Conservation (phyloP, 2,797 vertebrate genomes). For the Crocodylus rhombifer region DNA sequence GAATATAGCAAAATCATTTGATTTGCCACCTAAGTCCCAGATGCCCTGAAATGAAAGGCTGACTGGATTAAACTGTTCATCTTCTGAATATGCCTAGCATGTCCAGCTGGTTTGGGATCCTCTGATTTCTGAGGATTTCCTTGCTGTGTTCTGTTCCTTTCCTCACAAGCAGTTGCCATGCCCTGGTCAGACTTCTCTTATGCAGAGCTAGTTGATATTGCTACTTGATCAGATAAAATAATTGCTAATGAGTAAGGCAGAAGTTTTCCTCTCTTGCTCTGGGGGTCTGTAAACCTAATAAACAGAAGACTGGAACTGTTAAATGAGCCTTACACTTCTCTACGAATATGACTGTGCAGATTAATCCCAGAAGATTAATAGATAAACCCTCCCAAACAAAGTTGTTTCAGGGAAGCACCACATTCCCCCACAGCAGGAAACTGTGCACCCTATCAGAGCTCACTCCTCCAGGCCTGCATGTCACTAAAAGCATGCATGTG, state of each 20-base stretch:
- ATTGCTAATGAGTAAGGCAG: neutral
- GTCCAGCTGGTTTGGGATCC: neutral
- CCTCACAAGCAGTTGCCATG: neutral
- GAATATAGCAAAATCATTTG: neutral
- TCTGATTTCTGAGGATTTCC: neutral
- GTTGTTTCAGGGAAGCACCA: neutral
- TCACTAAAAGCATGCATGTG: rapidly evolving
- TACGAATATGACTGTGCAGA: neutral
- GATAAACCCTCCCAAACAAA: neutral
- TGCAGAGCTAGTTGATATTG: neutral
- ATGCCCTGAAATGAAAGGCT: neutral
- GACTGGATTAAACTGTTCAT: neutral
- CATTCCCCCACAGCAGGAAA: neutral
- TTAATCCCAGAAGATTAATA: neutral
- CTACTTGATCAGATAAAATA: neutral
- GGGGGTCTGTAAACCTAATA: neutral
- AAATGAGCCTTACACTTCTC: neutral
- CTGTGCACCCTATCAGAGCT: neutral
- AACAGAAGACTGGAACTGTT: neutral
- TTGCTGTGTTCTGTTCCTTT: neutral
- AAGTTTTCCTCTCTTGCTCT: neutral
- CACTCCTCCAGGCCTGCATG: neutral
- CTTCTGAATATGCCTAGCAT: neutral
- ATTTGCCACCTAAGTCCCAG: neutral
- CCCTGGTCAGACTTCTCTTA: neutral